Evolutionary conservation across 2,113 vertebrate species (phyloP).

Genomic region (Pavo muticus): DNA sequence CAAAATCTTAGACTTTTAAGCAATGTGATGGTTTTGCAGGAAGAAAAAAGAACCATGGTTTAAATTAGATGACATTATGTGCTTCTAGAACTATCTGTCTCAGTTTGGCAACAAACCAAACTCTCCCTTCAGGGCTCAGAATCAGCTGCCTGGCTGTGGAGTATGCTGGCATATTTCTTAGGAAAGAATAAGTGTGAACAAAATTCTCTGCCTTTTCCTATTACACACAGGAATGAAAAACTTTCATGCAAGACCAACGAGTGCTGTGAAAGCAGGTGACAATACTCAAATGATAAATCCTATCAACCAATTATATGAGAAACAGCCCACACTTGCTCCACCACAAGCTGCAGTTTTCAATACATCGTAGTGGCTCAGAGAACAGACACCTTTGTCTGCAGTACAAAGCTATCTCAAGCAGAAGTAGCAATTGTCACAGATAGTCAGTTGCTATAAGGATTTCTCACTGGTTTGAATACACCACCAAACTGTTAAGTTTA

Average conservation of each 20-base stretch:
- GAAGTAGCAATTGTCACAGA: not conserved
- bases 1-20: not conserved
- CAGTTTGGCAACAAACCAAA: not conserved
- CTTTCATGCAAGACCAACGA: not conserved
- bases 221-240: conserved; percentile 28
- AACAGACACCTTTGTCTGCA: not conserved
- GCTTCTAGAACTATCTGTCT: not conserved
- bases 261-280: conserved; percentile 23
- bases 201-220: conserved; percentile 23
- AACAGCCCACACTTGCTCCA: not conserved
- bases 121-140: not conserved
- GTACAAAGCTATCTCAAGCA: not conserved
- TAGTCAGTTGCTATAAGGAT: not conserved
- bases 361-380: not conserved
- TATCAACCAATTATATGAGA: not conserved
- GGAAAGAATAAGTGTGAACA: not conserved
- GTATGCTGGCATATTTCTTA: not conserved
- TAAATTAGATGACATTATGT: not conserved
- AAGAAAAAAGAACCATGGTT: not conserved
- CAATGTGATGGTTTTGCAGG: not conserved
- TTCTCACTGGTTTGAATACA: not conserved
- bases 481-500: not conserved
- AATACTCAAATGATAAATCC: conserved; percentile 2
- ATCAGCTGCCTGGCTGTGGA: conserved; percentile 7
- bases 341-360: not conserved